Percentiles rank a stretch among this genome's conserved stretches.
Evolutionary conservation across 2,888 invertebrate genomes (phyloP).

Genomic region (Lottia scabra): DNA sequence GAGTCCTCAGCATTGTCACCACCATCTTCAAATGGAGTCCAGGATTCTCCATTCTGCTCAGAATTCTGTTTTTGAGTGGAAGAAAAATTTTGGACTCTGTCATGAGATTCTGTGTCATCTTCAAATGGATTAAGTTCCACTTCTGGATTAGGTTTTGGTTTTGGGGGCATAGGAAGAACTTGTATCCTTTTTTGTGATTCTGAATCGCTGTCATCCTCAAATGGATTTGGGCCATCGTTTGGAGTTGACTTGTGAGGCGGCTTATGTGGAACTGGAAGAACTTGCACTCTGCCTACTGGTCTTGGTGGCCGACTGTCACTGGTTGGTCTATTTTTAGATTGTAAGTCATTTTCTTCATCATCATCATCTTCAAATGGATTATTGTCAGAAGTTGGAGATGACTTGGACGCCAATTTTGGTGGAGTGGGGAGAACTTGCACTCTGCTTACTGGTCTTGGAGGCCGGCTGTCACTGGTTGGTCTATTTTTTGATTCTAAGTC

Average conservation of each 20-base stretch:
- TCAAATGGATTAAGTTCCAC: background rate
- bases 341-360: background rate
- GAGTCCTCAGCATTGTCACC: background rate
- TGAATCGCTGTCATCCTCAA: background rate
- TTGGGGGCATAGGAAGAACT: background rate
- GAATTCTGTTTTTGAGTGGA: background rate
- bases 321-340: background rate
- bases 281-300: background rate
- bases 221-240: background rate
- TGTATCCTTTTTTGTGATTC: background rate
- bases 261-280: background rate
- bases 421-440: background rate
- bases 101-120: background rate
- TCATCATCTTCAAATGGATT: background rate
- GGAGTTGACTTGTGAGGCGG: slow-evolving; percentile 19
- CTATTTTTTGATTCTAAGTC: background rate
- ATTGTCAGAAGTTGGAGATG: background rate
- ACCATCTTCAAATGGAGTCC: too few relatives aligned
- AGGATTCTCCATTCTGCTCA: too few relatives aligned
- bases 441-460: background rate
- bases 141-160: background rate
- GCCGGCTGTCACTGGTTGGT: background rate
- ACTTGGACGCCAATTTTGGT: slow-evolving; percentile 16
- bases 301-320: background rate
- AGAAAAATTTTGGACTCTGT: background rate